Evolutionary conservation across 1,140 invertebrate genomes (phyloP), one percentile per base, ranked within the genome.

Genomic region (Maconellicoccus hirsutus): DNA sequence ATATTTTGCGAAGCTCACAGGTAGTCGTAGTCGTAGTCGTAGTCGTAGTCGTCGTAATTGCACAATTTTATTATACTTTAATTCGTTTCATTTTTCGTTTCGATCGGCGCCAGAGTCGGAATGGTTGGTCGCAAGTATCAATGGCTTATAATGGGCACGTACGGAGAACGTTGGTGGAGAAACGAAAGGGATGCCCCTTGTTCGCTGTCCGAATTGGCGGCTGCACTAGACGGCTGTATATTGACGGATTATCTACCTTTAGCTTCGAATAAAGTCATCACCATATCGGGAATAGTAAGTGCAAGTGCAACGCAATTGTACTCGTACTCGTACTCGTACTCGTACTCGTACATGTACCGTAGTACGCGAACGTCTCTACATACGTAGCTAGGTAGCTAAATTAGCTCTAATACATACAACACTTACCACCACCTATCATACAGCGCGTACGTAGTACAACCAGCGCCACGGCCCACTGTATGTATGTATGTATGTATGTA

Each of bases 81-180:
- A 33, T 12, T 33, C 4, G 12, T 33, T 33, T 33, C 12, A 6
- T 52, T 8, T 19, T 52, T 52, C n/a, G 4, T 52, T 52, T 14
- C n/a, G 2, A 52, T 19, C 42, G 42, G n/a, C 16, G 73, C 2
- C 75, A 89, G 86, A 73, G 79, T 87, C 79, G 90, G 92, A 76
- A 84, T 98, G 87, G 96, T 87, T 76, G 95, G 95, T 0, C 81
- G 90, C 2, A 90, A 93, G 73, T 98, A 98, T 82, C 94, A 98
- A 76, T 99, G 97, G 97, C 86, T 98, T 0, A 90, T 99, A 8
- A 89, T 94, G 80, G 94, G 93, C 0, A 94, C 89, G 29, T 93
- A 91, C 78, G 86, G 84, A 71, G 83, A 86, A 27, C 83, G 88
- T 25, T 89, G 90, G 84, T 97, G 94, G 94, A 84, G 85, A 78